These are phyloP conservation scores for Centropus bengalensis DNA, from an alignment of 2,113 vertebrate genomes.

Conservation along the genomic window DNA sequence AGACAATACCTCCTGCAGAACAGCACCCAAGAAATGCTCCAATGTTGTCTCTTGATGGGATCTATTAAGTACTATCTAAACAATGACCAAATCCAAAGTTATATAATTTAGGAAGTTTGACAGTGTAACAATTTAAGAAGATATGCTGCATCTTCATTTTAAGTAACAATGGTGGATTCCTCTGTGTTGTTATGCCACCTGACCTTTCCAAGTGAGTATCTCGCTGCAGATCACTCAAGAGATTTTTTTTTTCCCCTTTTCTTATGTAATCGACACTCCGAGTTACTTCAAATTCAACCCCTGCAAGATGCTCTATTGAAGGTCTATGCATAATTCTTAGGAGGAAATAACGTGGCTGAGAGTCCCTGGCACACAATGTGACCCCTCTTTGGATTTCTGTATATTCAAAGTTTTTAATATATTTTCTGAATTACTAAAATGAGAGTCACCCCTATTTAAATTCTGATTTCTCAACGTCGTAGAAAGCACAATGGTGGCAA, in stretches of 20 bases:
- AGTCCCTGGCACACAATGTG: neutral
- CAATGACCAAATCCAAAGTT: neutral
- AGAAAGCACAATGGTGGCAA: neutral
- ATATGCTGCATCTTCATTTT: neutral
- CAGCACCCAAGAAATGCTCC: neutral
- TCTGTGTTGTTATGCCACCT: neutral
- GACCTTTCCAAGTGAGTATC: neutral
- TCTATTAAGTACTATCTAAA: neutral
- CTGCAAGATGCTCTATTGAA: neutral
- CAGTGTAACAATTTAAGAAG: neutral
- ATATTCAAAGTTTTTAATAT: neutral
- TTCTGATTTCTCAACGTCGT: neutral
- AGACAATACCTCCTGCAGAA: neutral
- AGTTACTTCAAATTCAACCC: neutral
- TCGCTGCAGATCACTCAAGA: neutral
- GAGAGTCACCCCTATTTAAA: neutral
- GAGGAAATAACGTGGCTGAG: neutral
- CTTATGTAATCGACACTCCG: neutral
- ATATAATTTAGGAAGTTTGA: neutral
- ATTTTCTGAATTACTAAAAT: neutral
- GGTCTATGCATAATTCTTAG: neutral
- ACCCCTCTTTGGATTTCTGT: neutral
- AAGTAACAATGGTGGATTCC: neutral
- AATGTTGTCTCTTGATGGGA: neutral
- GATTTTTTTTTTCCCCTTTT: neutral